Conservation (phyloP, 2,888 invertebrate species). For the Eilema griseolum region DNA sequence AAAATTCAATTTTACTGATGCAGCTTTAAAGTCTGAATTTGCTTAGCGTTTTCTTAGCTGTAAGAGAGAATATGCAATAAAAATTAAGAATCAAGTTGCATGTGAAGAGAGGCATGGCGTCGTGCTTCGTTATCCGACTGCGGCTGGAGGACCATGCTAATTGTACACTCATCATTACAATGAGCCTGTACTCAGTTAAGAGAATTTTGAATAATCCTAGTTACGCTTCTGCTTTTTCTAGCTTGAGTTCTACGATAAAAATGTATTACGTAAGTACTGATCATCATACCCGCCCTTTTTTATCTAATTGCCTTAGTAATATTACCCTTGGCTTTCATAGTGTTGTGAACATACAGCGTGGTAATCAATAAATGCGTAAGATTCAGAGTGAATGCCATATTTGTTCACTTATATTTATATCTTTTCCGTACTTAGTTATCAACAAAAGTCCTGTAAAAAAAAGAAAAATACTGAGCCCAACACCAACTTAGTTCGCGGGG, state of each 20-base stretch:
- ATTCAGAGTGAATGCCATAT: no score
- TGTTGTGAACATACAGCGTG: no score
- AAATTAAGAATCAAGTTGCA: slow-evolving; percentile 67
- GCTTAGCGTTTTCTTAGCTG: not conserved
- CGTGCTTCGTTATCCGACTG: slow-evolving; percentile 76
- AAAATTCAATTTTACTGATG: slow-evolving; percentile 28
- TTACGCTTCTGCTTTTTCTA: not conserved
- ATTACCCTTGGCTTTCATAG: no score
- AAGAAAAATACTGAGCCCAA: no score
- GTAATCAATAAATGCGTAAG: no score
- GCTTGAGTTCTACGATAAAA: not conserved
- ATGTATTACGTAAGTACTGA: no score
- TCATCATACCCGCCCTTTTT: no score
- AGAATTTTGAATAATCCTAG: slow-evolving; percentile 10
- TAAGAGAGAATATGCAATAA: slow-evolving; percentile 60
- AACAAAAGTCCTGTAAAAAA: no score
- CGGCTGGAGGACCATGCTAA: slow-evolving; percentile 71
- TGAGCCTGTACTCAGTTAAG: slow-evolving; percentile 49
- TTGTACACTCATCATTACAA: slow-evolving; percentile 70
- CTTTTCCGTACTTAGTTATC: no score
- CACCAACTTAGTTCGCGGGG: no score
- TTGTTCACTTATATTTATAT: no score
- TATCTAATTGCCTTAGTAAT: no score
- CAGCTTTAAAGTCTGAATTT: slow-evolving; percentile 31
- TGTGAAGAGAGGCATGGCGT: slow-evolving; percentile 72